phyloP scores from a whole-genome alignment of 2,888 invertebrate species.

The Sarcophaga carnaria region DNA sequence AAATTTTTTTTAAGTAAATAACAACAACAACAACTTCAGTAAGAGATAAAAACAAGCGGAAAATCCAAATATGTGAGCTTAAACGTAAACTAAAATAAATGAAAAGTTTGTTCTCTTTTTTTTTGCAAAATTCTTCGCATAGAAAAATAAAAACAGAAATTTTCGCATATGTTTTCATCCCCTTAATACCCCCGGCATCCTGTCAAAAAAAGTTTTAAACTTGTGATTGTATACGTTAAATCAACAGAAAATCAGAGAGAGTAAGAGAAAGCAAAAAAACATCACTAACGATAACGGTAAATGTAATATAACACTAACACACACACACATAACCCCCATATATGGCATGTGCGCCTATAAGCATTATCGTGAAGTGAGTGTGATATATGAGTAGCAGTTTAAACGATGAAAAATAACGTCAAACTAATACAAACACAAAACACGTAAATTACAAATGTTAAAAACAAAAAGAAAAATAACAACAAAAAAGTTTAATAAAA shows the following conservation, averaged over 20 bases:
- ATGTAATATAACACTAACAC: background rate
- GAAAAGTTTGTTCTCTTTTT: background rate
- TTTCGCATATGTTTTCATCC: conserved; percentile 38
- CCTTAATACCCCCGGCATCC: background rate
- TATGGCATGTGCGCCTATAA: conserved; percentile 4
- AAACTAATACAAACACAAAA: conserved; percentile 71
- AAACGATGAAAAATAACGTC: conserved; percentile 61
- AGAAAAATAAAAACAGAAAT: conserved; percentile 17
- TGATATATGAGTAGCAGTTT: conserved; percentile 48
- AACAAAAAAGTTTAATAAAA: conserved; percentile 23
- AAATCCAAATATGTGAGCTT: conserved; percentile 15
- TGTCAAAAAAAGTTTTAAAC: conserved; percentile 19
- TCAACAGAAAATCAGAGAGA: background rate
- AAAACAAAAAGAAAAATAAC: conserved; percentile 35
- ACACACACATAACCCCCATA: conserved; percentile 1
- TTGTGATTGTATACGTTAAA: conserved; percentile 42
- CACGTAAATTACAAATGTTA: conserved; percentile 69
- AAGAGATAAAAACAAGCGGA: conserved; percentile 30
- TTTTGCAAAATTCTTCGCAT: too few relatives aligned
- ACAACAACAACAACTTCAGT: conserved; percentile 24
- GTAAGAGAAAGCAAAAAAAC: conserved; percentile 16
- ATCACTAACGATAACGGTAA: conserved; percentile 28
- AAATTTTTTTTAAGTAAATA: conserved; percentile 47
- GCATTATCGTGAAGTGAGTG: conserved; percentile 14
- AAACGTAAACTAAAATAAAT: conserved; percentile 10